Base-by-base conservation (phyloP, 2,113 vertebrate genomes). In the Caranx ignobilis region DNA sequence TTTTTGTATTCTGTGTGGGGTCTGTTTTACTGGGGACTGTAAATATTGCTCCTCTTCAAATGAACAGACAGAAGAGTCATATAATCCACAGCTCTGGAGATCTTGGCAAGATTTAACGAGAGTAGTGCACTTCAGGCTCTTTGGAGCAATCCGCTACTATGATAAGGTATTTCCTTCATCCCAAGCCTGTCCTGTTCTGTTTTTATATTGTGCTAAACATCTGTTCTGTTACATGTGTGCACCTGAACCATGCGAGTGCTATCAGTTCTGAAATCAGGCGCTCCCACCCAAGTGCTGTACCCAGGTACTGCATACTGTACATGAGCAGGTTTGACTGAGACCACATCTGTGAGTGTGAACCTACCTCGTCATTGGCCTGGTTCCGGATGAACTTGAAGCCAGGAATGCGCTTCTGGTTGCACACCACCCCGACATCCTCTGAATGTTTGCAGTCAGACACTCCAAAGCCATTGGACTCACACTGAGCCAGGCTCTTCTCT, bases 361-460 rank as follows among this genome's bases (percentile, higher is more conserved):
- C 92, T 94, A 97, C 98, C 96, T 97, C 96, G 1, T 96, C 86
- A 0, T 94, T 96, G 57, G 91, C 88, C 19, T 95, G 52, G 0
- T 94, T 94, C 79, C 92, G 96, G 87, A 96, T 95, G 68, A 96
- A 97, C 82, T 92, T 96, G 95, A 96, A 98, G 60, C 98, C 98
- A 0, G 96, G 95, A 89, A 99, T 97, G 70, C 97, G 96, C 34
- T 95, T 97, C 13, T 96, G 95, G 16, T 91, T 96, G 93, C 98
- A 99, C 34, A 97, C 89, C 64, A 99, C 96, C 0, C 97, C 96
- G 13, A 98, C 98, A 0, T 99, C 98, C 60, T 99, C 98, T 0
- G 94, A 95, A 87, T 99, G 98, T 34, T 97, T 98, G 94, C 98
- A 99, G 95, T 99, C 97, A 0, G 95, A 95, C 6, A 97, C 95